Evolutionary conservation across 2,113 vertebrate genomes (phyloP).

Genomic region (Trichechus manatus): DNA sequence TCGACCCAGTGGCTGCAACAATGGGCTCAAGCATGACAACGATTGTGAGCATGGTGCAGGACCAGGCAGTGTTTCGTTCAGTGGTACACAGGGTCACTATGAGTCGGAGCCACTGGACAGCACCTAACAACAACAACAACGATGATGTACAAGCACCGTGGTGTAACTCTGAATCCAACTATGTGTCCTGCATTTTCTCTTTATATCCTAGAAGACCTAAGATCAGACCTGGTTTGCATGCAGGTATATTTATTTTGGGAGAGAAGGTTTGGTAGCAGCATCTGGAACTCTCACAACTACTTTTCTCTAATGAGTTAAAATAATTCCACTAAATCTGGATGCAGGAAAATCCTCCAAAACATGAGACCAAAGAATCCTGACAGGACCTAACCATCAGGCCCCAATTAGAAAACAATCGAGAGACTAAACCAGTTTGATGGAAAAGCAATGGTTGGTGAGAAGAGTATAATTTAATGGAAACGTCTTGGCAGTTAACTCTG

Average conservation of each 20-base stretch:
- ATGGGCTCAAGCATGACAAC: no score
- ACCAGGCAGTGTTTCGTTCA: no score
- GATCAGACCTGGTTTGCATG: background rate
- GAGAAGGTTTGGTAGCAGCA: background rate
- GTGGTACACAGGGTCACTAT: no score
- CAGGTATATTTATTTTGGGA: background rate
- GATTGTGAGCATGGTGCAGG: no score
- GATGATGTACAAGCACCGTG: background rate
- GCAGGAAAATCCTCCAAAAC: conserved; percentile 30
- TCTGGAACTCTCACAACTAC: background rate
- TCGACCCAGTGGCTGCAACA: no score
- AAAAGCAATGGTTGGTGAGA: background rate
- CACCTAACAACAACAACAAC: no score
- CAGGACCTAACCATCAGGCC: background rate
- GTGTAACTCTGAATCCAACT: background rate
- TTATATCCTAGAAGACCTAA: background rate
- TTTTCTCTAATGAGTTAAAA: conserved; percentile 46
- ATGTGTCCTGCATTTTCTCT: background rate
- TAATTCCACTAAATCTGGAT: background rate
- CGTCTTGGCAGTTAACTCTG: background rate
- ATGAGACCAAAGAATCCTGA: conserved; percentile 24
- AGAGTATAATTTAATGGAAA: background rate
- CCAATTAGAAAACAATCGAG: background rate
- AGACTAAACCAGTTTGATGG: background rate
- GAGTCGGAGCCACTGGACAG: no score